Base-by-base conservation (phyloP, 2,113 vertebrate species). In the Corydoras maculifer region DNA sequence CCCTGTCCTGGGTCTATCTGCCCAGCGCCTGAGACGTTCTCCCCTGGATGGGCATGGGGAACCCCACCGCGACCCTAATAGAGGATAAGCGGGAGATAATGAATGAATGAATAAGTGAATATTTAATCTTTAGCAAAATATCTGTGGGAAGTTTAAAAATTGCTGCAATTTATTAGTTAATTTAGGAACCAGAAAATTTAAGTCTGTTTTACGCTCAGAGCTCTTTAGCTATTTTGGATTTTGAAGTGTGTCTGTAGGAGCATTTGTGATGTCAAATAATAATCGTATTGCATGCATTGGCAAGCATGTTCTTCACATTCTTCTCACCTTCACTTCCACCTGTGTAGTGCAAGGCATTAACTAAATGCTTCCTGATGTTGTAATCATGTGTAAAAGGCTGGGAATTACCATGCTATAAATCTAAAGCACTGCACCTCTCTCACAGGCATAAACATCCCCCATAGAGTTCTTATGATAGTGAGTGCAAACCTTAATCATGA, bases 371-470 rank as follows among this genome's bases (percentile, higher is more conserved):
- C 85, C 86, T 82, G 81, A 81, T 85, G 82, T 83, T 86, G 87
- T 89, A 88, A 89, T 89, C 87, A 84, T 84, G 85, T 89, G 87
- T 89, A 89, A 91, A 88, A 88, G 86, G 86, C 83, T 86, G 75
- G 79, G 83, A 79, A 88, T 89, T 87, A 88, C 82, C 86, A 83
- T 83, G 85, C 84, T 78, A 85, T 90, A 90, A 90, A 90, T 89
- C 83, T 70, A 35, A 15, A 3, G 60, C 54, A 68, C 70, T 7
- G 71, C 77, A 80, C 81, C 70, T 77, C 83, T 83, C 81, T 78
- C 62, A 66, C 62, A 79, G 78, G 87, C 86, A 89, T 87, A 88
- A 89, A 89, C 87, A 88, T 84, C 81, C 85, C 86, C 85, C 77
- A 81, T 82, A 86, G 85, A 86, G 83, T 84, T 84, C 86, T 86